Base-by-base conservation (phyloP, 2,797 vertebrate species). In the Falco berigora region DNA sequence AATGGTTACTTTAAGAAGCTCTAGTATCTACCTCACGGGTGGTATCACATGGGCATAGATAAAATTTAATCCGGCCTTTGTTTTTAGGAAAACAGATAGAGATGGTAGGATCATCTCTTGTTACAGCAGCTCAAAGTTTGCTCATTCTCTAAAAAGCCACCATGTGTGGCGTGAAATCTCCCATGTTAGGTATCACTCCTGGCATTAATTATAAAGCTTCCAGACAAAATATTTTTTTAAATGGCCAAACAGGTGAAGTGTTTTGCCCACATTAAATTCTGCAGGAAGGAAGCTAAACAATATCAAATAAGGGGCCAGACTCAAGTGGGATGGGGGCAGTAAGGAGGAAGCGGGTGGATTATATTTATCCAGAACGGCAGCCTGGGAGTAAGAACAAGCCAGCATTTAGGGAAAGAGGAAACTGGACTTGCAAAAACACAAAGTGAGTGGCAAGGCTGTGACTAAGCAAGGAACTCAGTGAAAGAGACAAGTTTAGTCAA, bases 211-310 rank as follows among this genome's bases (percentile, higher is more conserved):
- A 80, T 72, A 74, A 94, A 72, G 28, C 20, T 86, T 83, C 46
- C 59, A 86, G 50, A 80, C 30, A 74, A 90, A 92, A 14, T 59
- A 55, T 44, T 77, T 91, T 93, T 84, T 3, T 1, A 74, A 82
- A 58, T 36, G 30, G 59, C 49, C 22, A 23, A 88, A 74, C 6
- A 86, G 61, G 56, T 66, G 8, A 90, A 79, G 30, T 88, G 68
- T 76, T 96, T 91, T 76, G 71, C 72, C 44, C 44, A 23, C 36
- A 64, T 38, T 63, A 92, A 86, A 67, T 86, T 93, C 68, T 59
- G 76, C n/a, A 86, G 96, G 66, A 96, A 95, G 83, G 52, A 96
- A 88, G 56, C 52, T 38, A 81, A 93, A 81, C 56, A 90, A 42
- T 62, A 80, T 50, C 32, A 80, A 80, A 50, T 30, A 69, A 80